A percentile compares a stretch with the other conserved stretches of the same genome.
Conservation (phyloP, 2,888 invertebrate species). For the Pseudococcus jackbeardsleyi region DNA sequence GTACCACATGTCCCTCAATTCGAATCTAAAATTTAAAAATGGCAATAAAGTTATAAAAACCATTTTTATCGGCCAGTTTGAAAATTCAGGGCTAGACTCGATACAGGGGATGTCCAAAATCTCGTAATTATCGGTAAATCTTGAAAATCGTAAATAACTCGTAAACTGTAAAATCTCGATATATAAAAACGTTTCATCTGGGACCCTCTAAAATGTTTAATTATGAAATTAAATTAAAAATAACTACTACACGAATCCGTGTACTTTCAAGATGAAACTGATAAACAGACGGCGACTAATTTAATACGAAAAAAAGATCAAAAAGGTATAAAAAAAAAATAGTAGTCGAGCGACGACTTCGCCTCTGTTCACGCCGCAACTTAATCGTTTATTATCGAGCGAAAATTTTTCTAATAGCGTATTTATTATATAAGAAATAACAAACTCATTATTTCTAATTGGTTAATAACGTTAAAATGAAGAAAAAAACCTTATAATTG, state of each 20-base stretch:
- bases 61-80: background rate
- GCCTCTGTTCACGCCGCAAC: background rate
- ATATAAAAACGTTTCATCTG: no score
- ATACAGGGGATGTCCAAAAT: no score
- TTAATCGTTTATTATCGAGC: conserved; percentile 3
- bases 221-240: background rate
- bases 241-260: background rate
- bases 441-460: conserved; percentile 35
- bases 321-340: background rate
- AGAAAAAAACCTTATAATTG: background rate
- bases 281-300: background rate
- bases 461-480: background rate
- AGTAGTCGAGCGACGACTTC: background rate
- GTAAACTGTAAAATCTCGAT: no score
- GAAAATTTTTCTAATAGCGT: background rate
- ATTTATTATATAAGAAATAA: background rate
- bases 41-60: background rate
- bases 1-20: background rate
- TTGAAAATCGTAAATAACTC: no score
- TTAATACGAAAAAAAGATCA: background rate
- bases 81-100: no score
- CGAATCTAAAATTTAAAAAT: background rate
- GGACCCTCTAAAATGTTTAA: no score
- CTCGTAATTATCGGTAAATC: no score
- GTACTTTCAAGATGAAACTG: background rate